Conservation (phyloP, 2,888 invertebrate genomes). For the Drosophila falleni region DNA sequence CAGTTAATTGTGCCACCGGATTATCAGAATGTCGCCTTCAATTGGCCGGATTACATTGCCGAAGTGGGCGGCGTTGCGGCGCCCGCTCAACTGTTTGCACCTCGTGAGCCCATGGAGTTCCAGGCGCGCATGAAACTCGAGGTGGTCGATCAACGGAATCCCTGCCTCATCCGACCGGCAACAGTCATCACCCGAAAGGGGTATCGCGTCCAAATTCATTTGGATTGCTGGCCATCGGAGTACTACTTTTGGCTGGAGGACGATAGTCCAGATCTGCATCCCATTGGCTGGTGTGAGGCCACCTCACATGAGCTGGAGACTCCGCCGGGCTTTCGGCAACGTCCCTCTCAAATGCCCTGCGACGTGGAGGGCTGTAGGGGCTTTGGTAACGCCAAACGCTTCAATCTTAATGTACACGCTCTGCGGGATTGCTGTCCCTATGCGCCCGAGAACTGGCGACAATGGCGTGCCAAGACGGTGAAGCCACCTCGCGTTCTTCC, state of each 20-base stretch:
- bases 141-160: conserved; percentile 93
- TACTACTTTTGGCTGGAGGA: conserved; percentile 96
- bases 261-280: conserved; percentile 95
- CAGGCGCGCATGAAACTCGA: conserved; percentile 94
- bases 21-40: conserved; percentile 89
- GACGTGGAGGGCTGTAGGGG: conserved; percentile 95
- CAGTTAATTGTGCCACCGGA: conserved; percentile 85
- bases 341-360: conserved; percentile 87
- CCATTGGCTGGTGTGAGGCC: conserved; percentile 95
- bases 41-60: conserved; percentile 93
- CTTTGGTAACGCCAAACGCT: conserved; percentile 93
- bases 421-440: conserved; percentile 92
- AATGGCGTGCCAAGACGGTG: conserved; percentile 78
- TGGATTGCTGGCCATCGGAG: conserved; percentile 95
- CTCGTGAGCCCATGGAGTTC: conserved; percentile 92
- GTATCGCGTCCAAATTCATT: conserved; percentile 91
- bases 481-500: conserved; percentile 74
- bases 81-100: conserved; percentile 93
- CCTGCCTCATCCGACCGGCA: conserved; percentile 94
- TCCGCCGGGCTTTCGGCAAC: conserved; percentile 88
- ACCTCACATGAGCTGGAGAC: conserved; percentile 95
- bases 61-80: conserved; percentile 89
- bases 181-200: conserved; percentile 91
- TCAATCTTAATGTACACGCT: conserved; percentile 90
- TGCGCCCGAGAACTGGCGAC: conserved; percentile 85